Conservation (phyloP, 35 echinoderm and acorn worm genomes). For the Anneissia japonica region DNA sequence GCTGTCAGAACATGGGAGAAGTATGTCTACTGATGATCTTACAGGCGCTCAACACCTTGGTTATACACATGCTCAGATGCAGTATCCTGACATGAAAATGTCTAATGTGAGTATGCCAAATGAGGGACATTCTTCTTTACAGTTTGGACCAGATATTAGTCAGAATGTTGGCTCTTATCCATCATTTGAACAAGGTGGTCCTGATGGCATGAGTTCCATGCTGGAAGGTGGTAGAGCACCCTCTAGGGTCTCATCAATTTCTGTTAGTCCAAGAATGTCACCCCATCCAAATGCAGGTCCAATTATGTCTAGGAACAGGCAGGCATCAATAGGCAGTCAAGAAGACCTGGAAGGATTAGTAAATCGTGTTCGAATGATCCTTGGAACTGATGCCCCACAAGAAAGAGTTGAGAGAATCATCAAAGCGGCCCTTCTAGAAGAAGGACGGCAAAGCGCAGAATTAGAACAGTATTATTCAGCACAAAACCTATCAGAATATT, state of each 20-base stretch:
- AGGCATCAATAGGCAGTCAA: not conserved
- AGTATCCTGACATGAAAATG: not conserved
- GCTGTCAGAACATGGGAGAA: not conserved
- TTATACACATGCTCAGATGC: not conserved
- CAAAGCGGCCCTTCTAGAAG: not conserved
- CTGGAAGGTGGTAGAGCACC: not conserved
- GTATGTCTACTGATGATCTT: not conserved
- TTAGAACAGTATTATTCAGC: not conserved
- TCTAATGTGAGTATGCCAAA: not conserved
- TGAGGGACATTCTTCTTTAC: not conserved
- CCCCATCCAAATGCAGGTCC: not conserved
- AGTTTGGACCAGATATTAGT: not conserved
- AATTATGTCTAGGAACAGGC: not conserved
- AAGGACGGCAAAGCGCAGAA: not conserved
- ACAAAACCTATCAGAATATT: not conserved
- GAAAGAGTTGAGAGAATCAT: conserved; percentile 33
- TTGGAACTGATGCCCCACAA: conserved; percentile 24
- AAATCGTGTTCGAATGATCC: not conserved
- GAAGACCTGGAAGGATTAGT: not conserved
- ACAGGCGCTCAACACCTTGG: not conserved
- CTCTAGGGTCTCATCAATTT: not conserved
- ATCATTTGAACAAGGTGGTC: not conserved
- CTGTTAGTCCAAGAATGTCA: not conserved
- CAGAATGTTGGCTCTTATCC: not conserved
- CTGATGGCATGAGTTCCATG: not conserved